Conservation (phyloP, 2,888 invertebrate genomes). For the Leistus spinibarbis region DNA sequence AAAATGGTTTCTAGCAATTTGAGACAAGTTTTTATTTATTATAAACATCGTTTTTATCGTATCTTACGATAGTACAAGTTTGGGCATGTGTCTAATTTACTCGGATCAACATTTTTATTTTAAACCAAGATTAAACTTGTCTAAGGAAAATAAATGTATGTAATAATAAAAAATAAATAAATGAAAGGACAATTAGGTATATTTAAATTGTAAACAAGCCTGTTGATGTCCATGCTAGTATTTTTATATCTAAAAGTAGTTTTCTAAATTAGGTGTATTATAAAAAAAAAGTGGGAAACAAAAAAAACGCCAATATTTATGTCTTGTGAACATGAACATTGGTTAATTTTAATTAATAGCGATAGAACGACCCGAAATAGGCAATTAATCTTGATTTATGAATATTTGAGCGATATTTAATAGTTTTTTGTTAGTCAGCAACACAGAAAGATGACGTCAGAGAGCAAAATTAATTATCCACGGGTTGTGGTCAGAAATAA, state of each 20-base stretch:
- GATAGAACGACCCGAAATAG: neutral
- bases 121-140: no score
- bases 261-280: neutral
- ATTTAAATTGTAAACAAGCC: no score
- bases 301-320: neutral
- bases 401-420: neutral
- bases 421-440: neutral
- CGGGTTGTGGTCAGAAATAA: neutral
- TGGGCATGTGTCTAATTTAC: no score
- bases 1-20: no score
- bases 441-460: neutral
- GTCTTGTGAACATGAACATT: neutral
- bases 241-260: neutral
- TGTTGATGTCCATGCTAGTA: no score
- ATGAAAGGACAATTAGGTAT: no score
- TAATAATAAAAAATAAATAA: no score
- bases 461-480: neutral
- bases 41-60: no score
- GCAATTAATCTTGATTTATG: neutral
- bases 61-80: no score
- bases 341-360: neutral
- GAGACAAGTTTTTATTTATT: no score
- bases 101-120: no score
- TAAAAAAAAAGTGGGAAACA: neutral
- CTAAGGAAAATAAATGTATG: no score